Percentiles rank a stretch among this genome's conserved stretches.
phyloP scores from a whole-genome alignment of 2,797 vertebrate genomes.

The Tangara arthus region DNA sequence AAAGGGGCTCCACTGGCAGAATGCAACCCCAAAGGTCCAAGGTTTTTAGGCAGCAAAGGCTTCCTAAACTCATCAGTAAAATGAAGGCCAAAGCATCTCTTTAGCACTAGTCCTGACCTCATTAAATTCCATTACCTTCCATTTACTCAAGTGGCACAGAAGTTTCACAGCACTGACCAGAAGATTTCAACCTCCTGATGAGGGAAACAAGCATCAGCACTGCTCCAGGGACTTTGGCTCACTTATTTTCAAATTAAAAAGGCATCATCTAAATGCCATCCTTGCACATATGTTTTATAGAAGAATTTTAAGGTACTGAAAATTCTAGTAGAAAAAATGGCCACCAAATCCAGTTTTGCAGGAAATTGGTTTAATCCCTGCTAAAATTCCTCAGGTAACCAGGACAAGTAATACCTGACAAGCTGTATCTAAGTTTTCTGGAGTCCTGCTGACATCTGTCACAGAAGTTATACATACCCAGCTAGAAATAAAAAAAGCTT shows the following conservation, averaged over 20 bases:
- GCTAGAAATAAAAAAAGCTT: not conserved
- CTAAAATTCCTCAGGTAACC: not conserved
- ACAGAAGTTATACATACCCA: not conserved
- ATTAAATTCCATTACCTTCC: not conserved
- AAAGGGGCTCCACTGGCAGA: not conserved
- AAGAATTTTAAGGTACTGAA: not conserved
- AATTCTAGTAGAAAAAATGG: not conserved
- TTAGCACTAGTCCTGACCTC: not conserved
- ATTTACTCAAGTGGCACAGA: not conserved
- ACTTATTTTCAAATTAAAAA: not conserved
- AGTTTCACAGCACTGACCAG: not conserved
- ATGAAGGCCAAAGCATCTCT: not conserved
- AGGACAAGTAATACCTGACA: not conserved
- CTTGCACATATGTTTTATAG: not conserved
- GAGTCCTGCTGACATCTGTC: not conserved
- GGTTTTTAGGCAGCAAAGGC: not conserved
- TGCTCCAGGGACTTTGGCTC: not conserved
- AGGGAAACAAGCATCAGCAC: rapidly evolving
- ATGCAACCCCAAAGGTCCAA: not conserved
- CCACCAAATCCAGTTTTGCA: not conserved
- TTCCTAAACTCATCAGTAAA: not conserved
- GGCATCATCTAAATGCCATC: not conserved
- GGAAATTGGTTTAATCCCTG: not conserved
- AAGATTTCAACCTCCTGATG: not conserved
- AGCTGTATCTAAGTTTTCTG: not conserved